Conservation (phyloP, 2,113 vertebrate genomes). For the Anoplopoma fimbria region DNA sequence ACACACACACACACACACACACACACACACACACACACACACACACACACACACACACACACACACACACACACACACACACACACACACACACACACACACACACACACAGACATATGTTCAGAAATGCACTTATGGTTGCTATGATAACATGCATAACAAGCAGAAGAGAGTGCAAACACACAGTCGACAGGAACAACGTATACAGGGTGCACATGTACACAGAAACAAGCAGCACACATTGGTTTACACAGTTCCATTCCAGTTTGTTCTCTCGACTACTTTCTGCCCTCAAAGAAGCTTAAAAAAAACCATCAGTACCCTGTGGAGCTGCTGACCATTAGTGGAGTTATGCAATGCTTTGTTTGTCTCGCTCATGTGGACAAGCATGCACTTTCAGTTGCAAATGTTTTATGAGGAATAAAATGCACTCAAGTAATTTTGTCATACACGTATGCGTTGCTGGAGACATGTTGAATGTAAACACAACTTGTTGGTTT, state of each 20-base stretch:
- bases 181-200: background rate
- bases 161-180: background rate
- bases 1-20: conserved; percentile 9
- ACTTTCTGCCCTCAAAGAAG: background rate
- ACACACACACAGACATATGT: conserved; percentile 6
- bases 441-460: background rate
- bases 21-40: background rate
- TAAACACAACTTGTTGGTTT: background rate
- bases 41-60: background rate
- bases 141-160: conserved; percentile 3
- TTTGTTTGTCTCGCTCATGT: background rate
- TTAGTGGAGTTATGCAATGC: background rate
- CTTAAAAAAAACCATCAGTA: background rate
- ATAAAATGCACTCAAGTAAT: background rate
- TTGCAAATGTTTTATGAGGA: background rate
- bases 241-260: background rate
- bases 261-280: background rate
- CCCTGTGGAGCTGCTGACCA: background rate
- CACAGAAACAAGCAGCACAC: background rate
- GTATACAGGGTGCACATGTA: background rate
- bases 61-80: conserved; percentile 10
- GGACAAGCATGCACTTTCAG: background rate
- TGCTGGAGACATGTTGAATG: background rate
- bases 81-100: background rate
- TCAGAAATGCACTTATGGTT: conserved; percentile 9